phyloP scores from a whole-genome alignment of 2,888 invertebrate genomes.

The Lochmaea capreae region DNA sequence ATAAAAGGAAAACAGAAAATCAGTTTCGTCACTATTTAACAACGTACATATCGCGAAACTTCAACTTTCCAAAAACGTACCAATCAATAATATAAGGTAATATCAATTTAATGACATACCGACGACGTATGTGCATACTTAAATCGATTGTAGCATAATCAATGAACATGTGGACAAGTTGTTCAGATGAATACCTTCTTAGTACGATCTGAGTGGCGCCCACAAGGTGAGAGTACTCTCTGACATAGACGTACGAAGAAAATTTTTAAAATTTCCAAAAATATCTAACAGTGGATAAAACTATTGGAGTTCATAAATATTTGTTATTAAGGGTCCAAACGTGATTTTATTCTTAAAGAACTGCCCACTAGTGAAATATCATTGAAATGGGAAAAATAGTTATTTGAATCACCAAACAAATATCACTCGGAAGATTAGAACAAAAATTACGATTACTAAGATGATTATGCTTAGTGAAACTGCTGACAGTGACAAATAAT shows the following conservation, averaged over 20 bases:
- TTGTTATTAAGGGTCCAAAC: not conserved
- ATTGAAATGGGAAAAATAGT: too few species aligned
- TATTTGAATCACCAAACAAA: too few species aligned
- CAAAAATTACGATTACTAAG: too few species aligned
- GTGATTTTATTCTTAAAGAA: too few species aligned
- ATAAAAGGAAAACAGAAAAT: slow-evolving; percentile 37
- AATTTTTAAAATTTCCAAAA: not conserved
- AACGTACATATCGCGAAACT: slow-evolving; percentile 31
- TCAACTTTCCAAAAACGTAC: slow-evolving; percentile 41
- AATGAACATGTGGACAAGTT: slow-evolving; percentile 60
- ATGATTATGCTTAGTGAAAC: too few species aligned
- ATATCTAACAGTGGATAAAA: not conserved
- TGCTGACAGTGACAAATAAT: too few species aligned
- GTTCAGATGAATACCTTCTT: slow-evolving; percentile 59
- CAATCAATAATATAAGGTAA: slow-evolving; percentile 18
- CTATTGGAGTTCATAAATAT: not conserved
- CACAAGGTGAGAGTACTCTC: slow-evolving; percentile 57
- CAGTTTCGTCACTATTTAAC: slow-evolving; percentile 35
- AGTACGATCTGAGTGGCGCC: slow-evolving; percentile 62
- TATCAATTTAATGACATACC: slow-evolving; percentile 46
- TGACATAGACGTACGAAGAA: slow-evolving; percentile 25
- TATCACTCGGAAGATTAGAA: too few species aligned
- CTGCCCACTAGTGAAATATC: too few species aligned
- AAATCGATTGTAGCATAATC: slow-evolving; percentile 57
- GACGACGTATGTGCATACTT: slow-evolving; percentile 50